These are phyloP conservation scores for Lasioglossum leucozonium DNA, from an alignment of 2,888 invertebrate genomes.

Conservation along the genomic window DNA sequence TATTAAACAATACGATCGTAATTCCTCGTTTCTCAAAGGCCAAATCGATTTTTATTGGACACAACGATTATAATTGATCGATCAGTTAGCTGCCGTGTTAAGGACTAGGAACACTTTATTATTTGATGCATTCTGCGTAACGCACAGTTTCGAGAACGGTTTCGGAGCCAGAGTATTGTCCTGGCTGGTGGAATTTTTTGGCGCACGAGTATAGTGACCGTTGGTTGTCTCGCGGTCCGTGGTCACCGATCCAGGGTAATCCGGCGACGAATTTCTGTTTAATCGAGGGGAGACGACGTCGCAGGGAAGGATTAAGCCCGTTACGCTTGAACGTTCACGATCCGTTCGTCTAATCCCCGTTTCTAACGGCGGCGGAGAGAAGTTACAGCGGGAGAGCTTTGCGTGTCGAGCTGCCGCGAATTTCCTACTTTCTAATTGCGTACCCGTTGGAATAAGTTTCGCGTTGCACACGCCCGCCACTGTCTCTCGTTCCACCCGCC, in stretches of 20 bases:
- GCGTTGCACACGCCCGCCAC: slow-evolving; percentile 13
- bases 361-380: slow-evolving; percentile 25
- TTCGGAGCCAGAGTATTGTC: neutral
- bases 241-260: slow-evolving; percentile 8
- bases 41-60: too few relatives aligned
- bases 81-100: neutral
- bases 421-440: slow-evolving; percentile 76
- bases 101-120: neutral
- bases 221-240: neutral
- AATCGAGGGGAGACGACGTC: slow-evolving; percentile 28
- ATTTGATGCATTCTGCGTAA: neutral
- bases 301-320: slow-evolving; percentile 31
- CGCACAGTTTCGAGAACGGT: neutral
- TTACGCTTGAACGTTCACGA: slow-evolving; percentile 46
- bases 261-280: slow-evolving; percentile 32
- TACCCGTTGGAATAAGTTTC: slow-evolving; percentile 55
- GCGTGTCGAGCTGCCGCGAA: slow-evolving; percentile 63
- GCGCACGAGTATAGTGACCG: neutral
- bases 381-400: slow-evolving; percentile 62
- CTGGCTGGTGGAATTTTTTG: neutral
- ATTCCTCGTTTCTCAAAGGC: too few relatives aligned
- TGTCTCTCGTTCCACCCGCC: neutral
- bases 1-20: neutral
- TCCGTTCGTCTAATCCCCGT: slow-evolving; percentile 46
- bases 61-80: neutral